Conservation (phyloP, 2,888 invertebrate species). For the Melinaea marsaeus region DNA sequence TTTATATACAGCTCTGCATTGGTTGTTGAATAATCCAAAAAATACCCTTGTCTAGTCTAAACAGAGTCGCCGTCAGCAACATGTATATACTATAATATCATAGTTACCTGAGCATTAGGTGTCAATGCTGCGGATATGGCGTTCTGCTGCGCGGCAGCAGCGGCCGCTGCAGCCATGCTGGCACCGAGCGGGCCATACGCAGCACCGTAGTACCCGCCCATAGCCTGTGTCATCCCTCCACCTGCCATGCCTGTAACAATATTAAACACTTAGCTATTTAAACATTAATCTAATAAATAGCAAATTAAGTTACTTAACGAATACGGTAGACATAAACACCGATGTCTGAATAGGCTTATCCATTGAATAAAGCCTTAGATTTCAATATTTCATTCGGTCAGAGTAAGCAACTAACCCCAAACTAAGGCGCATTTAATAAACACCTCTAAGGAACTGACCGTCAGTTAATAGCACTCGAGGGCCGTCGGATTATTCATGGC, state of each 20-base stretch:
- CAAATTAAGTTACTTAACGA: not conserved
- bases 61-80: not conserved
- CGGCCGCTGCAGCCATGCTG: slow-evolving; percentile 85
- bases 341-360: slow-evolving; percentile 3
- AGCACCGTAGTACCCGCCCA: slow-evolving; percentile 85
- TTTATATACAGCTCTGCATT: too few species aligned
- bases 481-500: slow-evolving; percentile 55
- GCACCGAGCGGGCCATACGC: slow-evolving; percentile 85
- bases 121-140: slow-evolving; percentile 84
- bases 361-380: slow-evolving; percentile 1
- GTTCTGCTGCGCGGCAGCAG: slow-evolving; percentile 83
- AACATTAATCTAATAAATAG: not conserved
- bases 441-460: slow-evolving; percentile 74
- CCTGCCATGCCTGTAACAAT: slow-evolving; percentile 81
- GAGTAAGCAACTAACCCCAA: slow-evolving; percentile 42
- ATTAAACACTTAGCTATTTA: not conserved
- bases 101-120: slow-evolving; percentile 81
- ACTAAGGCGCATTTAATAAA: slow-evolving; percentile 67
- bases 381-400: slow-evolving; percentile 20
- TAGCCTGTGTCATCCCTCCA: slow-evolving; percentile 82
- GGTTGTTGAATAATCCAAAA: too few species aligned
- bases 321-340: not conserved
- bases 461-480: slow-evolving; percentile 67
- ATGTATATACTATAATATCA: slow-evolving; percentile 18
- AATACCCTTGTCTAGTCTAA: too few species aligned